These are phyloP conservation scores for Remorina albescens DNA, from an alignment of 2,797 vertebrate genomes.

Conservation along the genomic window DNA sequence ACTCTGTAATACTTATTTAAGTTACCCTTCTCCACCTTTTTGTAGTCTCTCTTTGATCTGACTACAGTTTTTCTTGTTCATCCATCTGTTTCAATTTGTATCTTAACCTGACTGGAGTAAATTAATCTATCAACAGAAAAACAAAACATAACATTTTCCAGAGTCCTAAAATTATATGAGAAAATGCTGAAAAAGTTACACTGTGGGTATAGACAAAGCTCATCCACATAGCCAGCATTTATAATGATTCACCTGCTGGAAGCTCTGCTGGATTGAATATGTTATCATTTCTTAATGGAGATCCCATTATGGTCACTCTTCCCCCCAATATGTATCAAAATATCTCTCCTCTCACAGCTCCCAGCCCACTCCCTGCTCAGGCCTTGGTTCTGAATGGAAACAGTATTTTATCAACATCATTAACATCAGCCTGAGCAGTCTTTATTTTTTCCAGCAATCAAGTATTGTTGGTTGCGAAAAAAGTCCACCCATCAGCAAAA, in stretches of 20 bases:
- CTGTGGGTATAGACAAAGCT: neutral
- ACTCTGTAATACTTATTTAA: slow-evolving; percentile 26
- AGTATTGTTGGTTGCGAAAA: no score
- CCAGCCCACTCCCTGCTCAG: slow-evolving; percentile 7
- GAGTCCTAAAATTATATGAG: neutral
- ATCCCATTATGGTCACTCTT: slow-evolving; percentile 5
- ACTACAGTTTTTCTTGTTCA: neutral
- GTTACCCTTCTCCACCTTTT: slow-evolving; percentile 3
- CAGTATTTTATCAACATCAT: no score
- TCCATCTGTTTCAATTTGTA: neutral
- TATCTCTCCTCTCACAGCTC: slow-evolving; percentile 44
- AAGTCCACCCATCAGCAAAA: no score
- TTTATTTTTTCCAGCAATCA: neutral
- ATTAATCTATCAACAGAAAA: neutral
- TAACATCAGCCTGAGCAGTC: no score
- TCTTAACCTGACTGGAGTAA: neutral
- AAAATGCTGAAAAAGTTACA: neutral
- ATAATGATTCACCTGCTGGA: slow-evolving; percentile 9
- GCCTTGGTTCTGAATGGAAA: slow-evolving; percentile 1
- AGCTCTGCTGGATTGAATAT: slow-evolving; percentile 11
- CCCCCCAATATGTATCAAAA: slow-evolving; percentile 28
- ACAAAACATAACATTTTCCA: neutral
- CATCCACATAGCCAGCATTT: neutral
- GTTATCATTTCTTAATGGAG: slow-evolving; percentile 9
- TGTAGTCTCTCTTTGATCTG: neutral